Evolutionary conservation across 2,113 vertebrate species (phyloP).

Genomic region (Macheiramphus alcinus): DNA sequence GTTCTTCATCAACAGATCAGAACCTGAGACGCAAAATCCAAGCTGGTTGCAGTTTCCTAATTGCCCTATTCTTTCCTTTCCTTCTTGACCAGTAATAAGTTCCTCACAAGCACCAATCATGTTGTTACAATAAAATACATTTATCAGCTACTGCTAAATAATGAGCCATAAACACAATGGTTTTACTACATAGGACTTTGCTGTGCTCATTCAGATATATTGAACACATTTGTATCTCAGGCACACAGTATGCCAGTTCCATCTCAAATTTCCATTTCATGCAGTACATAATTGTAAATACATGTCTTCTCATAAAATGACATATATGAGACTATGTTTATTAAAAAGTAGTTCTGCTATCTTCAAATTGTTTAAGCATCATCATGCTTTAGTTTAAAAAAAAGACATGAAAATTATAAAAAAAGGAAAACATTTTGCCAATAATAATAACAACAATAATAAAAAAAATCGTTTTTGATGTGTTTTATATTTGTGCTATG

Average conservation of each 20-base stretch:
- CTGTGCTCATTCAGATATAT: neutral
- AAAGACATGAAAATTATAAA: neutral
- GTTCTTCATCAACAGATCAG: neutral
- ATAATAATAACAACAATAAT: neutral
- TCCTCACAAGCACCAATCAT: neutral
- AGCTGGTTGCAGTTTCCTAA: neutral
- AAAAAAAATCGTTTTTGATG: neutral
- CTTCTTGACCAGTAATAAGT: neutral
- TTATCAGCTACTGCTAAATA: neutral
- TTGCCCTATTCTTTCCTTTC: neutral
- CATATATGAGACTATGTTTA: neutral
- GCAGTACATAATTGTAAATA: neutral
- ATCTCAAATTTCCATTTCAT: neutral
- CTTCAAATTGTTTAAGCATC: neutral
- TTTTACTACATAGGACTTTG: neutral
- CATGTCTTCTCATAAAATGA: neutral
- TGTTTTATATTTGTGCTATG: neutral
- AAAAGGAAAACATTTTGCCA: neutral
- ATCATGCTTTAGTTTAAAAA: neutral
- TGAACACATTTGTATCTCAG: neutral
- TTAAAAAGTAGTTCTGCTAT: neutral
- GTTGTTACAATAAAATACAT: neutral
- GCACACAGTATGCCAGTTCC: neutral
- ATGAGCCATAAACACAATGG: neutral
- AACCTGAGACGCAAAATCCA: neutral